Evolutionary conservation across 1,140 invertebrate species (phyloP).

Genomic region (Pogonomyrmex barbatus): DNA sequence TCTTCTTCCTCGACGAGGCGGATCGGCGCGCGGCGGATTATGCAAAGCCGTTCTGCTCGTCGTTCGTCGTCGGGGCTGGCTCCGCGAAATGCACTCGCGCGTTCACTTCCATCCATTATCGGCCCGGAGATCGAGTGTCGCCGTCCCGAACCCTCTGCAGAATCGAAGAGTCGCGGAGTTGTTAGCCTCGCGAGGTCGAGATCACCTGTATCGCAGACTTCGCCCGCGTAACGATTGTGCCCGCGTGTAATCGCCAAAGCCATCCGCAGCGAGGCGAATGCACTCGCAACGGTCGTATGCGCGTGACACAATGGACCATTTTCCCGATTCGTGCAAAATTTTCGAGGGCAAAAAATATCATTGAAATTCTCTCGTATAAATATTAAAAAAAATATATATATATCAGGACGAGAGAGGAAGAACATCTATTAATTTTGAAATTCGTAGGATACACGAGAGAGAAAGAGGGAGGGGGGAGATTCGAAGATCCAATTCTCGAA

Average conservation of each 20-base stretch:
- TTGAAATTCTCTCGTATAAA: neutral
- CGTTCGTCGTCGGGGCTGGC: neutral
- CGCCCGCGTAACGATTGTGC: conserved; percentile 23
- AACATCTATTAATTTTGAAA: conserved; percentile 29
- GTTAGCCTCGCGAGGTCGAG: conserved; percentile 21
- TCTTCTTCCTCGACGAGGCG: conserved; percentile 3
- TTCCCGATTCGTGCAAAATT: neutral
- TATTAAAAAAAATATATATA: neutral
- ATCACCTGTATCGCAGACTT: conserved; percentile 11
- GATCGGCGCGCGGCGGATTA: conserved; percentile 27
- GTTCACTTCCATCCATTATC: conserved; percentile 47
- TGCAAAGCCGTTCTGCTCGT: conserved; percentile 41
- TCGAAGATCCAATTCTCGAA: conserved; percentile 24
- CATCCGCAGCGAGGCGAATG: conserved; percentile 26
- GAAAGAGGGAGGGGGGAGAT: neutral
- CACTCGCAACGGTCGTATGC: conserved; percentile 10
- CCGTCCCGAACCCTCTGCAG: neutral
- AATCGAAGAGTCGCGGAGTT: neutral
- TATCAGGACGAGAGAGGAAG: no score
- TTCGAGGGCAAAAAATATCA: conserved; percentile 9
- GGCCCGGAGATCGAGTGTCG: conserved; percentile 1
- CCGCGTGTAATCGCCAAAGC: conserved; percentile 27
- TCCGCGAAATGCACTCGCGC: conserved; percentile 14
- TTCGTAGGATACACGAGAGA: neutral
- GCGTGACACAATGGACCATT: conserved; percentile 10